Conservation (phyloP, 37 sponge, comb jelly and placozoan genomes). For the Ephydatia muelleri region DNA sequence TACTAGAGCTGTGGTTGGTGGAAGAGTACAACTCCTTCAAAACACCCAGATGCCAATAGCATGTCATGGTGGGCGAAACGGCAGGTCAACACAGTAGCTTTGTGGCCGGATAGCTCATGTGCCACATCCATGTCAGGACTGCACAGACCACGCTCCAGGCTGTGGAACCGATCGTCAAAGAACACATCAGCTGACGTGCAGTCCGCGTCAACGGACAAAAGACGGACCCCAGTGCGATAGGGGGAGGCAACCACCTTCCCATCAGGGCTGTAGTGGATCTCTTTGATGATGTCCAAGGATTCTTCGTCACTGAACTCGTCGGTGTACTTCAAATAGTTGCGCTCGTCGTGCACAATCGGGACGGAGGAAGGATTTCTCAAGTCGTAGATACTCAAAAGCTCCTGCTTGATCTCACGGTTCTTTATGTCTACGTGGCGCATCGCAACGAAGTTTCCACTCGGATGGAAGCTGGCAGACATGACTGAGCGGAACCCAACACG, state of each 20-base stretch:
- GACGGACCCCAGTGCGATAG: conserved; percentile 12
- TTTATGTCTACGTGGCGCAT: conserved; percentile 35
- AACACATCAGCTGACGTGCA: conserved; percentile 42
- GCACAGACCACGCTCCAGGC: neutral
- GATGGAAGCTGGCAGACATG: conserved; percentile 57
- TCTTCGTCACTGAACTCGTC: conserved; percentile 33
- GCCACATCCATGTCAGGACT: conserved; percentile 15
- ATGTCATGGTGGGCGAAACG: conserved; percentile 42
- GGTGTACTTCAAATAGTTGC: conserved; percentile 31
- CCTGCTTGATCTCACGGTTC: neutral
- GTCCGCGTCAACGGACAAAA: conserved; percentile 31
- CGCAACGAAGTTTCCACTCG: conserved; percentile 37
- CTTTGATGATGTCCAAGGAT: conserved; percentile 51
- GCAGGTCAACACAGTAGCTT: conserved; percentile 48
- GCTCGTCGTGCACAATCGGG: neutral
- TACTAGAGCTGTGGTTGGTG: conserved; percentile 39
- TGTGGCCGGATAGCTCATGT: neutral
- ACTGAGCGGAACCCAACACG: conserved; percentile 8
- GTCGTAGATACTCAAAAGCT: conserved; percentile 45
- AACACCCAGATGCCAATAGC: conserved; percentile 40
- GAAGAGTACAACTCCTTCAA: conserved; percentile 39
- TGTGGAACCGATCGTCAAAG: conserved; percentile 32
- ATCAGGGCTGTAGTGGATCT: conserved; percentile 53
- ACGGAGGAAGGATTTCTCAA: neutral
- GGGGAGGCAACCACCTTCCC: conserved; percentile 61